A percentile compares a stretch with the other conserved stretches of the same genome.
phyloP scores from a whole-genome alignment of 2,888 invertebrate genomes.

The Zygogramma bicolorata region DNA sequence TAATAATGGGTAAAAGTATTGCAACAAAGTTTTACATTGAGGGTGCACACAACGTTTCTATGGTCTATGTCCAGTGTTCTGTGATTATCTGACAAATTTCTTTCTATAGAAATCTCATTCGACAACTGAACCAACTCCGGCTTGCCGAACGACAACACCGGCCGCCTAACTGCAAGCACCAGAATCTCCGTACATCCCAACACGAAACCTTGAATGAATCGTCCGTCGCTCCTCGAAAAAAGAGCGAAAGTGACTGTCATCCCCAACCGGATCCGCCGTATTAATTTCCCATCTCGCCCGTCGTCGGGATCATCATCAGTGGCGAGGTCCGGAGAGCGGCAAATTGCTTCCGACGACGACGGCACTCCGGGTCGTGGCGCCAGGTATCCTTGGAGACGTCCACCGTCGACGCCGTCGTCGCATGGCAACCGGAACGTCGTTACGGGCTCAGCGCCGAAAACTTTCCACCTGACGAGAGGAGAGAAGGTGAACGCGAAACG shows the following conservation, averaged over 20 bases:
- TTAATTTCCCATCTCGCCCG: background rate
- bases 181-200: too few species aligned
- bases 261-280: background rate
- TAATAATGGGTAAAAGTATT: too few species aligned
- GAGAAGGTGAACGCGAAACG: background rate
- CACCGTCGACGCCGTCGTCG: slow-evolving; percentile 60
- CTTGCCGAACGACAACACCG: too few species aligned
- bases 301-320: background rate
- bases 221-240: background rate
- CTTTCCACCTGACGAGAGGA: slow-evolving; percentile 34
- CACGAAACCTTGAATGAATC: too few species aligned
- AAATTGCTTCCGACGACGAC: slow-evolving; percentile 64
- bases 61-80: too few species aligned
- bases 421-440: slow-evolving; percentile 42
- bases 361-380: slow-evolving; percentile 71
- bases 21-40: too few species aligned
- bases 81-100: too few species aligned
- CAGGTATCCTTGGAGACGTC: slow-evolving; percentile 70
- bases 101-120: too few species aligned
- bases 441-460: slow-evolving; percentile 28
- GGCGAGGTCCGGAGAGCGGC: slow-evolving; percentile 10
- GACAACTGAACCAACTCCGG: too few species aligned
- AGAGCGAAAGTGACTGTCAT: background rate
- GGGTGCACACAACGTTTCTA: too few species aligned
- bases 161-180: too few species aligned